Percentiles rank a stretch among this genome's conserved stretches.
These are phyloP conservation scores for Chroicocephalus ridibundus DNA, from an alignment of 2,113 vertebrate species.

Conservation along the genomic window DNA sequence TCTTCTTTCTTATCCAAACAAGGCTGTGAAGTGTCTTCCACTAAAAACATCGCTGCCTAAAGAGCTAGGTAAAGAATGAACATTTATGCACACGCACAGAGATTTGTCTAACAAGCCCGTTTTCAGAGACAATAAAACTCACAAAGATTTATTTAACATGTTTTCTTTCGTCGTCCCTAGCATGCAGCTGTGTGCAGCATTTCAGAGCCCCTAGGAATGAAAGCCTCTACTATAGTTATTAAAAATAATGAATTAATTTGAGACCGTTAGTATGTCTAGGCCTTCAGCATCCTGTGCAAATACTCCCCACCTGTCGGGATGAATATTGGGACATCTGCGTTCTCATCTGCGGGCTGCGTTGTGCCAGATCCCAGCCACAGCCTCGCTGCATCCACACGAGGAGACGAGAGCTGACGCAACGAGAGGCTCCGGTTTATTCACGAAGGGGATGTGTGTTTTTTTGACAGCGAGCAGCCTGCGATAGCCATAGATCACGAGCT, in stretches of 20 bases:
- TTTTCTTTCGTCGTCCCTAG: not conserved
- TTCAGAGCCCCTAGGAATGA: not conserved
- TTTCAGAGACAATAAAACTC: not conserved
- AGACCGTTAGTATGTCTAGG: not conserved
- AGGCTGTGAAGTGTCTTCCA: not conserved
- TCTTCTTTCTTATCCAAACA: not conserved
- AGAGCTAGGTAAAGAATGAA: not conserved
- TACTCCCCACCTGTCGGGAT: not conserved
- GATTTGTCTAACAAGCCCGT: not conserved
- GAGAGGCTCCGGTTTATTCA: not conserved
- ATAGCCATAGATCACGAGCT: not conserved
- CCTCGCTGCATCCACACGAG: not conserved
- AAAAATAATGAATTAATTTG: not conserved
- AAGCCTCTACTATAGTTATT: not conserved
- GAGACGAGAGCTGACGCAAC: not conserved
- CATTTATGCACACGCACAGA: not conserved
- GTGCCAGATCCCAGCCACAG: not conserved
- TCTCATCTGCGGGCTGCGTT: accelerated
- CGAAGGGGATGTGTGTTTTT: not conserved
- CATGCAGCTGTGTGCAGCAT: not conserved
- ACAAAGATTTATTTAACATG: not conserved
- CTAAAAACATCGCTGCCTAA: not conserved
- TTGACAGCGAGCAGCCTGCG: not conserved
- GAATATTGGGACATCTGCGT: not conserved
- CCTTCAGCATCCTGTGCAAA: not conserved